Evolutionary conservation across 2,797 vertebrate species (phyloP).

Genomic region (Pitangus sulphuratus): DNA sequence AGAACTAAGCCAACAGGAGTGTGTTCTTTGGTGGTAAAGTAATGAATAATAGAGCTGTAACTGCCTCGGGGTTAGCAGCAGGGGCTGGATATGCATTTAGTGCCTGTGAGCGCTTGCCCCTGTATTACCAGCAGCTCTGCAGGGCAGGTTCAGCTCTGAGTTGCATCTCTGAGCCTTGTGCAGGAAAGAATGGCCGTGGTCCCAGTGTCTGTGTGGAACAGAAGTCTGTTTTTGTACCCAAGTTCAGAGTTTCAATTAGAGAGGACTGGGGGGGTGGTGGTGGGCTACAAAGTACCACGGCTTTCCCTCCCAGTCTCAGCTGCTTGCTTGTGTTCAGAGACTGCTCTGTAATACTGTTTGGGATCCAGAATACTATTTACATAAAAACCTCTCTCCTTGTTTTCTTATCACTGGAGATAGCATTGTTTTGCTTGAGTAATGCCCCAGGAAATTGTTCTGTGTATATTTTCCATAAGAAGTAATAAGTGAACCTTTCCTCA

Average conservation of each 20-base stretch:
- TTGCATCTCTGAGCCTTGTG: not conserved
- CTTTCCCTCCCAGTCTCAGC: not conserved
- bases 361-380: not conserved
- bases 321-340: rapidly evolving
- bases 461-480: slow-evolving; percentile 24
- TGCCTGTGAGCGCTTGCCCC: not conserved
- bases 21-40: not conserved
- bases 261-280: not conserved
- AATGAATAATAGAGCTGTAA: not conserved
- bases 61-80: not conserved
- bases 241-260: not conserved
- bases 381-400: not conserved
- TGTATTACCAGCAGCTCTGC: not conserved
- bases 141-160: rapidly evolving
- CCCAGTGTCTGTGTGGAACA: not conserved
- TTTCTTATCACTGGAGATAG: slow-evolving; percentile 40
- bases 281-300: rapidly evolving
- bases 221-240: not conserved
- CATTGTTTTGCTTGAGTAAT: slow-evolving; percentile 35
- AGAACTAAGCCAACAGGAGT: not conserved
- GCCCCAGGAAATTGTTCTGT: slow-evolving; percentile 23
- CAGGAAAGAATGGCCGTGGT: not conserved
- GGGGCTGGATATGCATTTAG: not conserved
- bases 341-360: not conserved
- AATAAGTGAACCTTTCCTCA: not conserved